Percentiles rank a stretch among this genome's conserved stretches.
Conservation (phyloP, 2,888 invertebrate genomes). For the Empis livida region DNA sequence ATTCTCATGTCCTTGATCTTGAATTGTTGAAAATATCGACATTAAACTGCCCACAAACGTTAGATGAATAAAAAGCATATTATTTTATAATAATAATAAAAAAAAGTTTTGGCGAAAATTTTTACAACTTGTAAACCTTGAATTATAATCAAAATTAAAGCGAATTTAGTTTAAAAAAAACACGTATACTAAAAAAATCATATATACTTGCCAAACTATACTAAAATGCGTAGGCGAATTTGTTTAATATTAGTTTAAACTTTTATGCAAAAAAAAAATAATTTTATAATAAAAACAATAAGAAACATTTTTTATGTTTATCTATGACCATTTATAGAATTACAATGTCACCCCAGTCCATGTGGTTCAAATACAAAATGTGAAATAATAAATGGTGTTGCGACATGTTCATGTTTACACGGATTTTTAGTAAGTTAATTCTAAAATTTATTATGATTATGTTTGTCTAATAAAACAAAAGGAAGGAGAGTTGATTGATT, state of each 20-base stretch:
- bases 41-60: too few species aligned
- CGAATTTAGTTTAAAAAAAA: too few species aligned
- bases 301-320: neutral
- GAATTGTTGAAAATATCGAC: slow-evolving; percentile 3
- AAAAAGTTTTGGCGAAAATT: too few species aligned
- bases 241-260: neutral
- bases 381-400: slow-evolving; percentile 59
- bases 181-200: too few species aligned
- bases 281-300: neutral
- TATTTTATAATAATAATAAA: too few species aligned
- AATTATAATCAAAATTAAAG: too few species aligned
- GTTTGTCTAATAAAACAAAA: neutral
- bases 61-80: too few species aligned
- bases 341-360: slow-evolving; percentile 69
- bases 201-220: too few species aligned
- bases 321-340: slow-evolving; percentile 42
- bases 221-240: neutral
- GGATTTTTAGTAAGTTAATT: slow-evolving; percentile 44
- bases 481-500: too few species aligned
- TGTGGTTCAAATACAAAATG: slow-evolving; percentile 73
- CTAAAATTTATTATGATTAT: neutral
- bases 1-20: slow-evolving; percentile 13
- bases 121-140: too few species aligned
- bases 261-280: slow-evolving; percentile 1
- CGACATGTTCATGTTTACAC: slow-evolving; percentile 65